Evolutionary conservation across 2,113 vertebrate species (phyloP).

Genomic region (Willisornis vidua): DNA sequence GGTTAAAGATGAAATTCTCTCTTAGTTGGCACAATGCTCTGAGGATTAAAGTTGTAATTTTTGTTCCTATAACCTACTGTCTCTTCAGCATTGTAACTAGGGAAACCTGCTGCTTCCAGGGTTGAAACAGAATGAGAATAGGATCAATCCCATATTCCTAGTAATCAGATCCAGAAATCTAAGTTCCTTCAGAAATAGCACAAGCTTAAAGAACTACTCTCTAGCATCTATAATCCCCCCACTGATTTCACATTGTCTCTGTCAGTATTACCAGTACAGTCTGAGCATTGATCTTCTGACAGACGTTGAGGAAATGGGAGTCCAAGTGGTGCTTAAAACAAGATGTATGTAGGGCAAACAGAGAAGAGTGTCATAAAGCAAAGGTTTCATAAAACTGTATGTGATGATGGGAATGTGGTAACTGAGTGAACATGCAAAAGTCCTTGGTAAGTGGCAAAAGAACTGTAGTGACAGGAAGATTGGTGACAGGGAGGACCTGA

Average conservation of each 20-base stretch:
- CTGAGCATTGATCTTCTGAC: not conserved
- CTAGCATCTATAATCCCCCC: not conserved
- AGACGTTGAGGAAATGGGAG: not conserved
- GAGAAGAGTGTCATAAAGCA: not conserved
- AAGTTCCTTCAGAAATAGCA: not conserved
- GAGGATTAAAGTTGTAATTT: not conserved
- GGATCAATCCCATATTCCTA: not conserved
- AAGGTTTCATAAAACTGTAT: not conserved
- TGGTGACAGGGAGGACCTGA: not conserved
- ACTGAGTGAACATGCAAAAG: not conserved
- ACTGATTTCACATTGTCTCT: not conserved
- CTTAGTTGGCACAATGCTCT: not conserved
- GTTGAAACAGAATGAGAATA: not conserved
- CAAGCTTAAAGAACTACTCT: not conserved
- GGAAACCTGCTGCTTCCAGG: not conserved
- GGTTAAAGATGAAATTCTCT: not conserved
- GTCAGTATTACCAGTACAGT: not conserved
- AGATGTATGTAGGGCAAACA: not conserved
- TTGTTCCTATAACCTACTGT: not conserved
- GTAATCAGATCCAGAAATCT: not conserved
- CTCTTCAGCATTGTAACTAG: not conserved
- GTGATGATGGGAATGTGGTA: not conserved
- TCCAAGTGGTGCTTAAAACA: not conserved
- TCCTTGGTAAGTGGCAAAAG: not conserved
- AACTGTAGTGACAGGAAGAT: not conserved